Evolutionary conservation across 2,113 vertebrate genomes (phyloP).

Genomic region (Hyla sarda): DNA sequence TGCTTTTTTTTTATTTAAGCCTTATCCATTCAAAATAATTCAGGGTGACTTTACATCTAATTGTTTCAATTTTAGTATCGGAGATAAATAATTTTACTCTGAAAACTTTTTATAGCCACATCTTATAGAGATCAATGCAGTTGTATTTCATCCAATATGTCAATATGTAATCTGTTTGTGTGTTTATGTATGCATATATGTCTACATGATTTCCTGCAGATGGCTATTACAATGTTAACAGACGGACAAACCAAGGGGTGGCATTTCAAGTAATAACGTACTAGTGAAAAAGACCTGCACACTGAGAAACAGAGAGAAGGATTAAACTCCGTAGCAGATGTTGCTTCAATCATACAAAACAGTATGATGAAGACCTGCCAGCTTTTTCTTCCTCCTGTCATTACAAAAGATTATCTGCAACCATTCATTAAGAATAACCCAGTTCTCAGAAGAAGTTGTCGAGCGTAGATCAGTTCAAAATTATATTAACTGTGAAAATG

Average conservation of each 20-base stretch:
- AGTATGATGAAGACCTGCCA: slow-evolving; percentile 44
- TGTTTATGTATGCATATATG: background rate
- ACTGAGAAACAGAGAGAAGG: slow-evolving; percentile 48
- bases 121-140: background rate
- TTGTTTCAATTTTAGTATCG: background rate
- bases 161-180: background rate
- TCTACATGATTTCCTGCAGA: slow-evolving; percentile 21
- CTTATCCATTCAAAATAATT: background rate
- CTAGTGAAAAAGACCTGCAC: slow-evolving; percentile 41
- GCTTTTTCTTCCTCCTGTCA: slow-evolving; percentile 35
- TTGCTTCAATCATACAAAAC: slow-evolving; percentile 54
- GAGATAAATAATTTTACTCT: background rate
- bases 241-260: slow-evolving; percentile 56
- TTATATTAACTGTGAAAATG: slow-evolving; percentile 32
- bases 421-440: slow-evolving; percentile 51
- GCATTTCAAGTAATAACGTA: slow-evolving; percentile 45
- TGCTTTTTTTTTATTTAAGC: background rate
- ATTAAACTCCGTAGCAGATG: slow-evolving; percentile 53
- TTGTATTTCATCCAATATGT: background rate
- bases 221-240: slow-evolving; percentile 46
- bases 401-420: slow-evolving; percentile 49
- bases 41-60: background rate
- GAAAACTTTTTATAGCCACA: background rate
- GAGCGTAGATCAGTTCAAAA: slow-evolving; percentile 25
- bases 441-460: slow-evolving; percentile 20